Conservation (phyloP, 2,113 vertebrate genomes). For the Zingel zingel region DNA sequence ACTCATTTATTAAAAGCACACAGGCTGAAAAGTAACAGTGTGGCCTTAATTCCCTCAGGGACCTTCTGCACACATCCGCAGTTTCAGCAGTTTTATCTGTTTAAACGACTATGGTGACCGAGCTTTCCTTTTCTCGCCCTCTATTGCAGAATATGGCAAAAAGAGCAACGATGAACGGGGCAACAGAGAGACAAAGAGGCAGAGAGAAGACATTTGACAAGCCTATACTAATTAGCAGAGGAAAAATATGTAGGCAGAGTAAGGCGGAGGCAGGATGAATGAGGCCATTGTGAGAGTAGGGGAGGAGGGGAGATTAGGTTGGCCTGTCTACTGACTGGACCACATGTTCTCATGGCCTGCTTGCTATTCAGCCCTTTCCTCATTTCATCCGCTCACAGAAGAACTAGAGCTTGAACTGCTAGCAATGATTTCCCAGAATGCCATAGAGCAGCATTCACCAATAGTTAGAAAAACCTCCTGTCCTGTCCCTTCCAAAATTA, state of each 20-base stretch:
- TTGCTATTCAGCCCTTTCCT: slow-evolving; percentile 73
- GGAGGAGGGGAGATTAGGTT: slow-evolving; percentile 73
- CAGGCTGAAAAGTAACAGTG: slow-evolving; percentile 27
- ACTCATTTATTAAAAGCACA: slow-evolving; percentile 33
- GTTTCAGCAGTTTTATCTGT: neutral
- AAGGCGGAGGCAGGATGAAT: slow-evolving; percentile 84
- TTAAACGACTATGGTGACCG: neutral
- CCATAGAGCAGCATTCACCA: neutral
- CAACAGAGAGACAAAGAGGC: slow-evolving; percentile 59
- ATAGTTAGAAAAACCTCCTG: neutral
- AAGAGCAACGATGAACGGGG: slow-evolving; percentile 54
- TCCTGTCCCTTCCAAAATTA: neutral
- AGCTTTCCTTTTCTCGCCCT: slow-evolving; percentile 22
- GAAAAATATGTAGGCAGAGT: slow-evolving; percentile 85
- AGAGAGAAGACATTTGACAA: slow-evolving; percentile 78
- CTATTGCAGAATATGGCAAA: slow-evolving; percentile 30
- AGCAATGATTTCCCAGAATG: slow-evolving; percentile 36
- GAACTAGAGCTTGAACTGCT: slow-evolving; percentile 40
- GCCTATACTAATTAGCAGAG: slow-evolving; percentile 85
- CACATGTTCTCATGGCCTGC: slow-evolving; percentile 83
- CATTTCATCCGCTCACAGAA: slow-evolving; percentile 48
- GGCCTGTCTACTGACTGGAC: slow-evolving; percentile 81
- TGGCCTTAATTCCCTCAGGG: slow-evolving; percentile 17
- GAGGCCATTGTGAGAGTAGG: slow-evolving; percentile 81
- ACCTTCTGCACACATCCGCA: slow-evolving; percentile 21